Conservation (phyloP, 2,113 vertebrate species). For the Thunnus thynnus region DNA sequence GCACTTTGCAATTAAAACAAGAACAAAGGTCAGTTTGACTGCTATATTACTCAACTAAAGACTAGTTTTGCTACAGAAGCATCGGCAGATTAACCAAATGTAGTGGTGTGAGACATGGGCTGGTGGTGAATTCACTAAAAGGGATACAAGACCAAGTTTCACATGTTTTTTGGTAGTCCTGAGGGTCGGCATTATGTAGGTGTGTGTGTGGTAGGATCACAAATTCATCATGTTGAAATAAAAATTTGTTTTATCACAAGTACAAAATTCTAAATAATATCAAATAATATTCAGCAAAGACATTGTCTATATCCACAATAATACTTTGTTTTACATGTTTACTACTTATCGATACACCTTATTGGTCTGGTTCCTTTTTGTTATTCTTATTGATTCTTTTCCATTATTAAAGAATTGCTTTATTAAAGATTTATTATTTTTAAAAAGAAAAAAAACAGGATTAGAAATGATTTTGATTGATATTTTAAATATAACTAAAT, state of each 20-base stretch:
- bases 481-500: too few species aligned
- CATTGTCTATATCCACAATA: neutral
- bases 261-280: neutral
- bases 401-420: too few species aligned
- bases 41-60: neutral
- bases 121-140: neutral
- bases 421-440: too few species aligned
- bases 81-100: neutral
- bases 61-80: neutral
- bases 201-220: neutral
- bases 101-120: neutral
- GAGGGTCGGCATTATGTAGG: too few species aligned
- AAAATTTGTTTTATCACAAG: neutral
- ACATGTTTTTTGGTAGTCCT: too few species aligned
- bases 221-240: neutral
- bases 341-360: too few species aligned
- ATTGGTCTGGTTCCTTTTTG: too few species aligned
- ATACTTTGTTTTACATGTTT: neutral
- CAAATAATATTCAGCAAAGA: neutral
- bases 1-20: slow-evolving; percentile 11
- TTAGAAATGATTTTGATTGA: too few species aligned
- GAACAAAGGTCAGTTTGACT: neutral
- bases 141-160: neutral
- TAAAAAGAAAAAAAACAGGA: too few species aligned
- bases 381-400: too few species aligned